Evolutionary conservation across 2,888 invertebrate species (phyloP).

Genomic region (Limulus polyphemus): DNA sequence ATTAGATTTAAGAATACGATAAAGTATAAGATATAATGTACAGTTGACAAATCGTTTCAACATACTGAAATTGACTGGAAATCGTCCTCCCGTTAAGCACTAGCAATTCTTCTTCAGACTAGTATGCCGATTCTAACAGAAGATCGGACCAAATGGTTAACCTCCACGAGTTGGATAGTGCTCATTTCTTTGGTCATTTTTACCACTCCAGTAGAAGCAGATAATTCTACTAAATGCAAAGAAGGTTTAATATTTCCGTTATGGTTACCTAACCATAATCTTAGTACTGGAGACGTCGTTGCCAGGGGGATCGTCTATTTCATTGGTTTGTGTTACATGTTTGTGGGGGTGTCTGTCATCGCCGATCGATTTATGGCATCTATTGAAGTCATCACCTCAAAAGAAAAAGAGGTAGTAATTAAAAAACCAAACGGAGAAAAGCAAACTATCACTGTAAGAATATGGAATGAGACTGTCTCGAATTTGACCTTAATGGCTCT

Average conservation of each 20-base stretch:
- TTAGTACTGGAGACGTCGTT: conserved; percentile 60
- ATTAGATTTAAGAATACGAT: too few species aligned
- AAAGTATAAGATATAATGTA: too few species aligned
- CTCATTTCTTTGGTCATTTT: too few species aligned
- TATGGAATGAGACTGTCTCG: conserved; percentile 99
- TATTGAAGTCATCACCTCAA: conserved; percentile 97
- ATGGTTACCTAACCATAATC: conserved; percentile 72
- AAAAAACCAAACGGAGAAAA: conserved; percentile 74
- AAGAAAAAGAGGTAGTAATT: conserved; percentile 83
- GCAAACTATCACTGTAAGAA: conserved; percentile 77
- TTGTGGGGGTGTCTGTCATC: conserved; percentile 96
- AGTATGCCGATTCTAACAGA: too few species aligned
- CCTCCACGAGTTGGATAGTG: too few species aligned
- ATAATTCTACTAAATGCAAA: conserved; percentile 45
- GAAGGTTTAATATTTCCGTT: conserved; percentile 75
- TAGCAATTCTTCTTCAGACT: too few species aligned
- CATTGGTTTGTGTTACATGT: conserved; percentile 74
- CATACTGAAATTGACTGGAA: too few species aligned
- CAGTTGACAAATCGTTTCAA: too few species aligned
- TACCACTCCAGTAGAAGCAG: too few species aligned
- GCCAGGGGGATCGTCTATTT: conserved; percentile 85
- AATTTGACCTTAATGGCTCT: conserved; percentile 97
- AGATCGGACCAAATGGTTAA: too few species aligned
- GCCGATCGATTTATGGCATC: conserved; percentile 99
- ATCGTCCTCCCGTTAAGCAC: too few species aligned